A percentile compares a stretch with the other conserved stretches of the same genome.
phyloP scores from a whole-genome alignment of 1,140 invertebrate genomes.

The Camponotus pennsylvanicus region DNA sequence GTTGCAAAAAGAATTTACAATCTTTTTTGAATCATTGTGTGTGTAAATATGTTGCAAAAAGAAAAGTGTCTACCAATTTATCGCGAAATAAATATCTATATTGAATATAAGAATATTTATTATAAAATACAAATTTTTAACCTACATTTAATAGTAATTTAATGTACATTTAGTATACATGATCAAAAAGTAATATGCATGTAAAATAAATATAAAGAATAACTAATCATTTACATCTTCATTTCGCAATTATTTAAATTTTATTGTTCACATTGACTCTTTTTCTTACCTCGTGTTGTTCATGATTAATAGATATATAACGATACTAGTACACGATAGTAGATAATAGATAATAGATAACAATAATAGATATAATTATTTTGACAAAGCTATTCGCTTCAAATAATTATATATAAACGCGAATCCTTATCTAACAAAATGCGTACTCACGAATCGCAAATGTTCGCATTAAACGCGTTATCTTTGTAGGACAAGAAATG shows the following conservation, averaged over 20 bases:
- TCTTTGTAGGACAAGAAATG: slow-evolving; percentile 38
- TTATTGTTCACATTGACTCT: background rate
- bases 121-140: background rate
- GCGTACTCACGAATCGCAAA: background rate
- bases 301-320: background rate
- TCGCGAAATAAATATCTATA: background rate
- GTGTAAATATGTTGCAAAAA: background rate
- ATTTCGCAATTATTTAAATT: background rate
- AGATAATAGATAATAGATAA: too few relatives aligned
- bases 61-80: background rate
- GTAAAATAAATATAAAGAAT: too few relatives aligned
- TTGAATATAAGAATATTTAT: background rate
- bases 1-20: background rate
- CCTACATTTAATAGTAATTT: too few relatives aligned
- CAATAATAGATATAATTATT: background rate
- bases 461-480: slow-evolving; percentile 15
- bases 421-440: slow-evolving; percentile 44
- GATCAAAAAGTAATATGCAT: too few relatives aligned
- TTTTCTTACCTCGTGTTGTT: background rate
- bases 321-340: too few relatives aligned
- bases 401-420: background rate
- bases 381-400: background rate
- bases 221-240: background rate
- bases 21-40: background rate
- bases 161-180: too few relatives aligned